These are phyloP conservation scores for Grallaria varia DNA, from an alignment of 2,113 vertebrate genomes.

Conservation along the genomic window DNA sequence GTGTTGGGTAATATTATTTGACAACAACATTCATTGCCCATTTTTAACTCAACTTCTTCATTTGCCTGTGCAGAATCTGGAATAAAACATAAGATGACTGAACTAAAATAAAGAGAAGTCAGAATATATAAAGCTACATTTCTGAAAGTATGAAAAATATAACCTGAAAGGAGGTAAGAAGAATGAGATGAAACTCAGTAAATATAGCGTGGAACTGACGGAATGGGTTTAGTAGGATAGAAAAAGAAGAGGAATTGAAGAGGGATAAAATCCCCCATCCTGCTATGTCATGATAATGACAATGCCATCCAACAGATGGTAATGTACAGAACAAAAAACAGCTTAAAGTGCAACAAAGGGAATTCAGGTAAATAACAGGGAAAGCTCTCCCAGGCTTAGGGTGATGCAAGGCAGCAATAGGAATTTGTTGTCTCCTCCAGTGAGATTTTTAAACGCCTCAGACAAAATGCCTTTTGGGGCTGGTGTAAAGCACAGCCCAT, in stretches of 20 bases:
- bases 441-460: not conserved
- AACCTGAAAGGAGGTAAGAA: not conserved
- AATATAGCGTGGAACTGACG: not conserved
- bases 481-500: not conserved
- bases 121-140: not conserved
- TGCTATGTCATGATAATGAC: not conserved
- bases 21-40: not conserved
- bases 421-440: not conserved
- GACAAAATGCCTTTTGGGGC: not conserved
- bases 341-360: not conserved
- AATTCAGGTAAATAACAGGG: not conserved
- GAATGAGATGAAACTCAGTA: not conserved
- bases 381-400: not conserved
- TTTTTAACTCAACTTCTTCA: not conserved
- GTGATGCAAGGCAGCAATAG: not conserved
- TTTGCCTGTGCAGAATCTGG: not conserved
- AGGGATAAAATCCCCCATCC: not conserved
- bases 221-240: not conserved
- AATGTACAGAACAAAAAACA: not conserved
- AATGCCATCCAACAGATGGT: not conserved
- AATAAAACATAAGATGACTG: not conserved
- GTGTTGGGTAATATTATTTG: not conserved
- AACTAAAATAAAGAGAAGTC: not conserved
- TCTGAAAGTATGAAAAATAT: not conserved
- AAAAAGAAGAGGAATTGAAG: not conserved